Evolutionary conservation across 2,797 vertebrate genomes (phyloP).

Genomic region (Garrulus glandarius): DNA sequence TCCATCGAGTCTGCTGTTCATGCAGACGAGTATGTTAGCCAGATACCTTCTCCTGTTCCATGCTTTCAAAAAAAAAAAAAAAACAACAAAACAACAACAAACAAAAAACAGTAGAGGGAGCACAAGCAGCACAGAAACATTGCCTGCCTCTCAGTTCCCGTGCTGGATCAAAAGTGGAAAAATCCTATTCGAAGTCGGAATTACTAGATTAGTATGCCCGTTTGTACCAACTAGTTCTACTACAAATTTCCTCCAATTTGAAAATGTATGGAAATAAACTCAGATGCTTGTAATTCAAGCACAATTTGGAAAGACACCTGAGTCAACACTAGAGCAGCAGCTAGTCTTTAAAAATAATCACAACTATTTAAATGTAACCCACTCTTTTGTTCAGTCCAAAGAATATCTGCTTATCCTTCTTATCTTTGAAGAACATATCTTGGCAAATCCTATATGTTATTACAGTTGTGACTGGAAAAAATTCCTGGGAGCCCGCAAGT

Average conservation of each 20-base stretch:
- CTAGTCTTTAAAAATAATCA: neutral
- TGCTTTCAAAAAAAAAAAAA: neutral
- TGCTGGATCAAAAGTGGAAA: neutral
- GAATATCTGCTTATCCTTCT: neutral
- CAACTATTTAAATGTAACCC: neutral
- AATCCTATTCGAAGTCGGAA: neutral
- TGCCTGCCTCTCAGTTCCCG: neutral
- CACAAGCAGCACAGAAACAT: neutral
- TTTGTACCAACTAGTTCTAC: neutral
- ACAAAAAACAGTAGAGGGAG: constrained; percentile 17
- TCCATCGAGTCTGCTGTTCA: neutral
- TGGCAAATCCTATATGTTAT: neutral
- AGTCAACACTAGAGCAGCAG: neutral
- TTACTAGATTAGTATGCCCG: neutral
- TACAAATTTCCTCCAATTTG: neutral
- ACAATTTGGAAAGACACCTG: neutral
- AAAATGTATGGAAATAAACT: neutral
- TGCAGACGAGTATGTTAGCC: rapidly evolving
- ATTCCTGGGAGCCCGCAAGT: neutral
- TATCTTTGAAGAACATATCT: neutral
- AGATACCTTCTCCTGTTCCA: neutral
- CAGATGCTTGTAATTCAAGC: neutral
- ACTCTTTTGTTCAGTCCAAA: neutral
- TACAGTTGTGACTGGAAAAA: neutral
- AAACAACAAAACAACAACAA: too few relatives aligned